Evolutionary conservation across 2,888 invertebrate species (phyloP), one percentile per base, ranked within the genome.

Genomic region (Ichneumon xanthorius): DNA sequence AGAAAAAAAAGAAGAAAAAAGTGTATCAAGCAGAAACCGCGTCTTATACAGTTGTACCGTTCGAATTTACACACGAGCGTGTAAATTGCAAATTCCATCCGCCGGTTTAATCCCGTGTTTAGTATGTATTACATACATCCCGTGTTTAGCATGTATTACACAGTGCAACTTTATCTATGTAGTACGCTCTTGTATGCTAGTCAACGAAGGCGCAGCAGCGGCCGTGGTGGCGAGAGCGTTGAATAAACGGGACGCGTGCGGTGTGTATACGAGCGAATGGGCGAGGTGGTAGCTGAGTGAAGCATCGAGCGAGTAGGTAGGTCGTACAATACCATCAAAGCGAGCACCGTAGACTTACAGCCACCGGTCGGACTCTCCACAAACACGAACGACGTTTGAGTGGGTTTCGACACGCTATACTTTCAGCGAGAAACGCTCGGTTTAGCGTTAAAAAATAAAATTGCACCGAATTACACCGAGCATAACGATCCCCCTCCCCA

Each of bases 221-320:
- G 30, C 48, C 75, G 76, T 11, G 37, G 67, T 72, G 71, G 19
- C 26, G 55, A 70, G 76, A 61, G 16, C 71, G 63, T 30, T 48
- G 53, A 68, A 75, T 70, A 83, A 83, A 79, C 83, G 79, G 67
- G 40, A 65, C 33, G 75, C 19, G 75, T 65, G 50, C 75, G 70
- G 75, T 82, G 77, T 72, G 48, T 48, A 55, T 50, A 68, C 72
- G 58, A 78, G 78, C 73, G 78, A 78, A 82, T 78, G 82, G 53
- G 78, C 67, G 58, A 58, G 65, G 71, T 55, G 71, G 72, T 82
- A 50, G 58, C 58, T 45, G 45, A 48, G 45, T 68, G 45, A 58
- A 78, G 72, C 67, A 65, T 72, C 61, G 67, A 58, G 58, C 48
- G 78, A 72, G 72, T 78, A 82, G 82, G 82, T 72, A 72, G 82